Evolutionary conservation across 1,140 invertebrate genomes (phyloP).

Genomic region (Aphelenchoides avenae): DNA sequence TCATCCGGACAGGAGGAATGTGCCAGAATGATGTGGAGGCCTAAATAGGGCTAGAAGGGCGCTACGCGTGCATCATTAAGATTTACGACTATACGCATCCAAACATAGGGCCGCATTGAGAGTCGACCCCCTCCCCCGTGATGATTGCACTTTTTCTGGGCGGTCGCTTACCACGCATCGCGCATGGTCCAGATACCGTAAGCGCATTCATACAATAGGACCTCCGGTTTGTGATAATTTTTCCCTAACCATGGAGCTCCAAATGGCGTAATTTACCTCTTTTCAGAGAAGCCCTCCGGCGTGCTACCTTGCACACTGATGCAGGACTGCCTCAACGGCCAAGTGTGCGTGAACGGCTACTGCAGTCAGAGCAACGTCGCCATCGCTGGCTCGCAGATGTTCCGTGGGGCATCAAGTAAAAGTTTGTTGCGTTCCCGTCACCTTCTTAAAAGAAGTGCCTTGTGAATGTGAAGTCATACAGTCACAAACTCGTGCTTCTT

Average conservation of each 20-base stretch:
- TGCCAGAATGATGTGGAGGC: no score
- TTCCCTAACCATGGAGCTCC: background rate
- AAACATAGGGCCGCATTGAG: no score
- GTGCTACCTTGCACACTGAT: conserved; percentile 37
- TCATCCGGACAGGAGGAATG: no score
- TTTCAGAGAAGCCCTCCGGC: conserved; percentile 38
- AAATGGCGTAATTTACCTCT: background rate
- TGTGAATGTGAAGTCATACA: background rate
- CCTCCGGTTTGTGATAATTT: background rate
- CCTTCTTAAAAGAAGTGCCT: background rate
- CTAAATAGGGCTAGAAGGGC: no score
- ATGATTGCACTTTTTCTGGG: conserved; percentile 12
- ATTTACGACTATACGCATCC: no score
- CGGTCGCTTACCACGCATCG: background rate
- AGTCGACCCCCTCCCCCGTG: conserved; percentile 4
- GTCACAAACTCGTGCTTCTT: conserved; percentile 6
- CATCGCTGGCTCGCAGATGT: conserved; percentile 42
- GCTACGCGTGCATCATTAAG: no score
- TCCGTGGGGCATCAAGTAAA: conserved; percentile 17
- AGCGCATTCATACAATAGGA: background rate
- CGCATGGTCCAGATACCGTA: background rate
- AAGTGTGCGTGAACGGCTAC: conserved; percentile 57
- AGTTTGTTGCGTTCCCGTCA: no score
- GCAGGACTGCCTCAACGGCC: conserved; percentile 54
- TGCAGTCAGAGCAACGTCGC: conserved; percentile 55